Evolutionary conservation across 2,888 invertebrate species (phyloP).

Genomic region (Volucella bombylans): DNA sequence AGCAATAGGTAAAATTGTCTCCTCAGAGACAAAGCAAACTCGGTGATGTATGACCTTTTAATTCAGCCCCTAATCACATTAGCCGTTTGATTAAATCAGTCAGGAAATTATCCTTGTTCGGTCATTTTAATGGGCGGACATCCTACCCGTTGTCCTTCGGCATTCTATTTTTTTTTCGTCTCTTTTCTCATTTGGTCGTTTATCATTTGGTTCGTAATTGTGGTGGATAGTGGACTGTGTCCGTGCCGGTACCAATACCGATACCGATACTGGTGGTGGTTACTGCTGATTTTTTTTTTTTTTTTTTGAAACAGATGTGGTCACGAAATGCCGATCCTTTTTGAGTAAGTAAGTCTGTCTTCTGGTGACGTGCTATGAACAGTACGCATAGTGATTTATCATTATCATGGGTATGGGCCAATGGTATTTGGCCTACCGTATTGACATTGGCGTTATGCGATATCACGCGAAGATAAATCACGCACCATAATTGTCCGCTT

Average conservation of each 20-base stretch:
- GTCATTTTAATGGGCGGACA: slow-evolving; percentile 16
- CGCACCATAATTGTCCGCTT: slow-evolving; percentile 21
- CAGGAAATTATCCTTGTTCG: slow-evolving; percentile 25
- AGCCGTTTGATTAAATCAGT: slow-evolving; percentile 49
- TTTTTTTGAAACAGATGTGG: background rate
- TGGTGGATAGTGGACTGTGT: background rate
- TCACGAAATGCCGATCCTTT: slow-evolving; percentile 33
- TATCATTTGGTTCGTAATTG: slow-evolving; percentile 39
- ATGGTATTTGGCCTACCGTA: background rate
- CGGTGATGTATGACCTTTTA: slow-evolving; percentile 41
- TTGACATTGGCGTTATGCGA: slow-evolving; percentile 9
- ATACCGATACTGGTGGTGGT: too few species aligned
- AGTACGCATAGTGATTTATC: slow-evolving; percentile 34
- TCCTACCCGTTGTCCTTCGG: slow-evolving; percentile 9
- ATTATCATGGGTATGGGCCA: slow-evolving; percentile 15
- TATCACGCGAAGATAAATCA: slow-evolving; percentile 48
- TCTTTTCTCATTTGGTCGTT: background rate
- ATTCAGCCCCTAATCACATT: slow-evolving; percentile 50
- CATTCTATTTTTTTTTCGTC: background rate
- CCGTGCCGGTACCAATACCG: too few species aligned
- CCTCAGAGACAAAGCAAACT: background rate
- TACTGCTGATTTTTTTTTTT: too few species aligned
- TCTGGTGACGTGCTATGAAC: slow-evolving; percentile 26
- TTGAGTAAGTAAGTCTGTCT: background rate
- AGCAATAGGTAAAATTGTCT: too few species aligned